Conservation (phyloP, 2,113 vertebrate genomes). For the Oriolus oriolus region DNA sequence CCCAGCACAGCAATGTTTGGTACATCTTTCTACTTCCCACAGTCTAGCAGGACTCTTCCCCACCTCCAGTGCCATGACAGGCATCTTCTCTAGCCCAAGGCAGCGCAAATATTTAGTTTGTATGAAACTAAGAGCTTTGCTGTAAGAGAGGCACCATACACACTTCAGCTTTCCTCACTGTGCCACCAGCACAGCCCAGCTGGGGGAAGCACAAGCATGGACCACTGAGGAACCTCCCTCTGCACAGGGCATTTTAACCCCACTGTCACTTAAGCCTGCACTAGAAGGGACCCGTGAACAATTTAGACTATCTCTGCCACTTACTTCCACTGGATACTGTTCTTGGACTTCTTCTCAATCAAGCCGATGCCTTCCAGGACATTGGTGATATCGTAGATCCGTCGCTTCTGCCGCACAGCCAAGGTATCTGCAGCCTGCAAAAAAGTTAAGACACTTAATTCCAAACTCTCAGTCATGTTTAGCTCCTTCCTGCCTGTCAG, state of each 20-base stretch:
- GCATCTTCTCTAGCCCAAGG: background rate
- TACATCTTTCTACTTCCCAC: background rate
- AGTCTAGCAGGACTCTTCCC: background rate
- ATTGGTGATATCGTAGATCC: slow-evolving; percentile 98
- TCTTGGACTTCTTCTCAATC: slow-evolving; percentile 99
- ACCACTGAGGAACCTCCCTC: background rate
- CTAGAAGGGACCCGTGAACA: background rate
- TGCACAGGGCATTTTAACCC: background rate
- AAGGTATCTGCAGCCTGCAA: slow-evolving; percentile 93
- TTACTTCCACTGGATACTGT: slow-evolving; percentile 99
- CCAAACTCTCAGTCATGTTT: background rate
- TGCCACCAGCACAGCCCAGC: background rate
- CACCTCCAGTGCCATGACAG: background rate
- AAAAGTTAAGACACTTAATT: background rate
- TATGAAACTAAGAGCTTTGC: background rate
- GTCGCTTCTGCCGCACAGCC: slow-evolving; percentile 93
- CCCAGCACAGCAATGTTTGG: background rate
- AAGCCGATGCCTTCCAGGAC: slow-evolving; percentile 96
- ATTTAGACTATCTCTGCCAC: slow-evolving; percentile 41
- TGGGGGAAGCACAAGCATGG: background rate
- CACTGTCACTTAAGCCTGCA: background rate
- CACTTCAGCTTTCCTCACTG: background rate
- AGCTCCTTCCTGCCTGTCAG: background rate
- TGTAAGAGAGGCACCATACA: rapidly evolving
- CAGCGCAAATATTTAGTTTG: background rate